Evolutionary conservation across 2,888 invertebrate species (phyloP), one percentile per base, ranked within the genome.

Genomic region (Aphodius sticticus): DNA sequence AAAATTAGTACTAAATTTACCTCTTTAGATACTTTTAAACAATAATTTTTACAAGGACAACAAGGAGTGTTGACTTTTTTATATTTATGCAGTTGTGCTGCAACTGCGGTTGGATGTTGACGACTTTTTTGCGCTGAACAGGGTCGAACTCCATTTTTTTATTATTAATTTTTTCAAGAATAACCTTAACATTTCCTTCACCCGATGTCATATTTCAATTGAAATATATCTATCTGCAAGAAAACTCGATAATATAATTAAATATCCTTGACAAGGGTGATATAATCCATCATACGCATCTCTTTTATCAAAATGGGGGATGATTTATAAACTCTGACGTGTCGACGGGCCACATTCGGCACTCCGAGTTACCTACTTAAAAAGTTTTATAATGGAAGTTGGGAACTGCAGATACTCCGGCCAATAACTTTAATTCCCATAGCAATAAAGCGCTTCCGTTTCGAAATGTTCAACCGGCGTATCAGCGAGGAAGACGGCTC

Each of bases 301-400:
- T 76, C 12, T 74, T 37, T 12, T 14, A 35, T 7, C 74, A n/a
- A 53, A 53, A 7, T 7, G 6, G 2, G 74, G 35, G 74, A 36
- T 36, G 74, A 74, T 74, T 74, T 74, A 74, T 74, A 74, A 74
- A 74, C 26, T 74, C 35, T 35, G 35, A 36, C 74, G 35, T 12
- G 71, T 35, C 36, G 37, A 74, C 74, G 53, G 53, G 53, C 53
- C 4, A 53, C 53, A 53, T 53, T 53, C 53, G 53, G 9, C 7
- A 12, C 9, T 12, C 53, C 7, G 12, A 5, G 53, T 53, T 53
- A 53, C 53, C 12, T 53, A 53, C 53, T 53, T 53, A 53, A 53
- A 53, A 53, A 53, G 53, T 53, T 74, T 74, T 74, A 74, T 74
- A 74, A 74, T 74, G 36, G 74, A 74, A 74, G 36, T 74, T 74